phyloP scores from a whole-genome alignment of 2,888 invertebrate genomes.

The Coenonympha glycerion region DNA sequence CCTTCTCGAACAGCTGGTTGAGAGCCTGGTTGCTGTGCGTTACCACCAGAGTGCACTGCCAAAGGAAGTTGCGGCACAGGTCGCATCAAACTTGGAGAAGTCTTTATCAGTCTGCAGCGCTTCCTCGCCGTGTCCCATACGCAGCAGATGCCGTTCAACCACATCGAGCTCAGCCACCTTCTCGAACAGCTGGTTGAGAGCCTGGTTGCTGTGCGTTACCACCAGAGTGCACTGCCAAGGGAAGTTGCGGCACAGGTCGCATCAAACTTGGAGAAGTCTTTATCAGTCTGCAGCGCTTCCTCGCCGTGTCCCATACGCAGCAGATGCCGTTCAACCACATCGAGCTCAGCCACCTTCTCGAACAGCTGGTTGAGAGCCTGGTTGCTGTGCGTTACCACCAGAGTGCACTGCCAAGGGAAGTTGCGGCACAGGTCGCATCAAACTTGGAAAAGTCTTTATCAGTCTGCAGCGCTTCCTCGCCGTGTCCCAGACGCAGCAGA shows the following conservation, averaged over 20 bases:
- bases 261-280: constrained; percentile 98
- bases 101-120: constrained; percentile 99
- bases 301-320: constrained; percentile 99
- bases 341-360: constrained; percentile 98
- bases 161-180: constrained; percentile 98
- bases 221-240: no score
- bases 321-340: constrained; percentile 98
- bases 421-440: no score
- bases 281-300: constrained; percentile 98
- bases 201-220: no score
- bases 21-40: no score
- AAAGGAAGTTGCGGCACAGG: no score
- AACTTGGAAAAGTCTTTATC: constrained; percentile 98
- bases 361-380: constrained; percentile 99
- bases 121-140: constrained; percentile 99
- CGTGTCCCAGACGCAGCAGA: constrained; percentile 97
- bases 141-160: constrained; percentile 96
- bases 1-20: constrained; percentile 99
- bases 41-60: no score
- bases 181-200: constrained; percentile 99
- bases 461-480: constrained; percentile 98
- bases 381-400: no score
- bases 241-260: no score
- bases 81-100: constrained; percentile 95
- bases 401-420: no score